Base-by-base conservation (phyloP, 2,888 invertebrate species). In the Arrhopalites spinosus region DNA sequence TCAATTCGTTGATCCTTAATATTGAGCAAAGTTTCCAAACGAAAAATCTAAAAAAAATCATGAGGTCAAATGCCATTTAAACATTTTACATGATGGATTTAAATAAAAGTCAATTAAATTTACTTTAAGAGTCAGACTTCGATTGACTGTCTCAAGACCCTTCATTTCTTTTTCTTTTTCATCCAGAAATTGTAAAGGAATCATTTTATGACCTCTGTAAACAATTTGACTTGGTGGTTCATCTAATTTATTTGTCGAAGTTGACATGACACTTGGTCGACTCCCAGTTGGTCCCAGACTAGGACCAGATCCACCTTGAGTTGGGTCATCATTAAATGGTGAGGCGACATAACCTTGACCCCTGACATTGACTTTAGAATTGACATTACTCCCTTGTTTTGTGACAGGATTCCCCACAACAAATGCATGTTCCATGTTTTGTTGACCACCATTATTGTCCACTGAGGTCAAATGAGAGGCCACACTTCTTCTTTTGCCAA, bases 1-100 rank as follows among this genome's bases (percentile, higher is more conserved):
- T 29, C 84, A 82, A 84, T 88, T 78, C 90, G 87, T 83, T 90
- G 89, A 67, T 91, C 90, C 85, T 91, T 91, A 1, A 90, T 84
- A 80, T 88, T 87, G 2, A 91, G 80, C 77, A 91, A 84, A 79
- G 85, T 89, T 80, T 91, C 90, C 56, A 91, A 86, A 83, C 91
- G 90, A 25, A 88, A 87, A 2, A 90, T 86, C 89, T 89, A 82
- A 56, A 75, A n/a, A n/a, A n/a, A n/a, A n/a, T n/a, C n/a, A n/a
- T n/a, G n/a, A n/a, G n/a, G n/a, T n/a, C n/a, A n/a, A n/a, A n/a
- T n/a, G n/a, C n/a, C n/a, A n/a, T n/a, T n/a, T n/a, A n/a, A n/a
- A n/a, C n/a, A n/a, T n/a, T n/a, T n/a, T n/a, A n/a, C n/a, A n/a
- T n/a, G n/a, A 36, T 27, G 29, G 8, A 36, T 64, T 29, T 64